These are phyloP conservation scores for Hyperopisus bebe DNA, from an alignment of 2,113 vertebrate species.

Conservation along the genomic window DNA sequence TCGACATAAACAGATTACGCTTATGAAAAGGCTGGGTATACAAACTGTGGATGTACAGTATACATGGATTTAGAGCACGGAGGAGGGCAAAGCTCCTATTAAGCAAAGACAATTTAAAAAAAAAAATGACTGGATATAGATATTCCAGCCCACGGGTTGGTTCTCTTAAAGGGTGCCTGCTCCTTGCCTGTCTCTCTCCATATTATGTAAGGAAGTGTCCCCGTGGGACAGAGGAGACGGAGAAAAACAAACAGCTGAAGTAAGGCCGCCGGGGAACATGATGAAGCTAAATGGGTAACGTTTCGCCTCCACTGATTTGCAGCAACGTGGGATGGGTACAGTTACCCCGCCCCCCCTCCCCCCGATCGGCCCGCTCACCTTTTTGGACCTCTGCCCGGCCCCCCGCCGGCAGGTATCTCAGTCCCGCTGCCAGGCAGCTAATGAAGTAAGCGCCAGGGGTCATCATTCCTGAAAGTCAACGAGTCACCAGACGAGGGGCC, in stretches of 20 bases:
- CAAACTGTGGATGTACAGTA: neutral
- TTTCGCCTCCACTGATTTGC: conserved; percentile 36
- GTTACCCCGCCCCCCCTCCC: conserved; percentile 34
- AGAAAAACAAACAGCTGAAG: conserved; percentile 26
- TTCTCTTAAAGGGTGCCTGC: neutral
- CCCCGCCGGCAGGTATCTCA: conserved; percentile 25
- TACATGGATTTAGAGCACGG: conserved; percentile 12
- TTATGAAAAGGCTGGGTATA: conserved; percentile 23
- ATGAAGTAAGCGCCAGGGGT: conserved; percentile 36
- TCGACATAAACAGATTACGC: conserved; percentile 46
- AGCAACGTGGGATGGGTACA: conserved; percentile 35
- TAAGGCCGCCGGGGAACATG: conserved; percentile 29
- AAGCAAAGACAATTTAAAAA: neutral
- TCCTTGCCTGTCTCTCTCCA: neutral
- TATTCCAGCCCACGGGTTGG: neutral
- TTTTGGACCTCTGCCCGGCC: conserved; percentile 21
- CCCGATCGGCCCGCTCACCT: conserved; percentile 35
- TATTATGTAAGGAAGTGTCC: neutral
- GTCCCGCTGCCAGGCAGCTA: conserved; percentile 33
- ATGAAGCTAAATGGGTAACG: conserved; percentile 40
- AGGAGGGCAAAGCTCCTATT: neutral
- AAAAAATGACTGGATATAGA: neutral
- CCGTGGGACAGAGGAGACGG: conserved; percentile 29
- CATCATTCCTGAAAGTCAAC: conserved; percentile 23
- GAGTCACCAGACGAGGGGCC: neutral